Percentiles rank a stretch among this genome's conserved stretches.
These are phyloP conservation scores for Drosophila nigricruria DNA, from an alignment of 2,888 invertebrate genomes.

Conservation along the genomic window DNA sequence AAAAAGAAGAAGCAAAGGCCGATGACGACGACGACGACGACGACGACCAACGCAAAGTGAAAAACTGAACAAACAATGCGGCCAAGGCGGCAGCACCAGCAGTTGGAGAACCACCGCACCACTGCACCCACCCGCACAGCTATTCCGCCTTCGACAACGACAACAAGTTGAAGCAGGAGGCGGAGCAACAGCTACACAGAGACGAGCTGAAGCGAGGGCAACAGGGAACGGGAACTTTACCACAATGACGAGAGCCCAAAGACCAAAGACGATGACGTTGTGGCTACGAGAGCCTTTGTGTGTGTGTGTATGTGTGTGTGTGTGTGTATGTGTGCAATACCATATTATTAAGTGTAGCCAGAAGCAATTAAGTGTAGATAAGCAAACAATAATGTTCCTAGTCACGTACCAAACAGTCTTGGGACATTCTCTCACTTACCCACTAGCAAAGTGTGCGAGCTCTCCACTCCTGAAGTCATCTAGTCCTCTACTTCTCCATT, in stretches of 20 bases:
- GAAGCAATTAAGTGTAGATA: constrained; percentile 84
- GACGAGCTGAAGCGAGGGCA: constrained; percentile 3
- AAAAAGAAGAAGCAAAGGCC: constrained; percentile 19
- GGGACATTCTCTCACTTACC: constrained; percentile 73
- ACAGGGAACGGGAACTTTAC: constrained; percentile 31
- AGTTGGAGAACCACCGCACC: constrained; percentile 8
- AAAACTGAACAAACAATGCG: constrained; percentile 74
- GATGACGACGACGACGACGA: constrained; percentile 10
- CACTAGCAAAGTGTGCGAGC: constrained; percentile 1
- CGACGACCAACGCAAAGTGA: constrained; percentile 74
- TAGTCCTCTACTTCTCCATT: neutral
- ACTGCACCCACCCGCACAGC: neutral
- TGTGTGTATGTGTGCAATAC: constrained; percentile 49
- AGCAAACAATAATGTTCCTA: constrained; percentile 83
- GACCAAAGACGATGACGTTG: constrained; percentile 54
- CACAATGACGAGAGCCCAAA: constrained; percentile 45
- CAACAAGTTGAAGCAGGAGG: constrained; percentile 40
- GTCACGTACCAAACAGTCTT: constrained; percentile 75
- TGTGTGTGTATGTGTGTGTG: constrained; percentile 23
- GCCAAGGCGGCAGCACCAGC: constrained; percentile 51
- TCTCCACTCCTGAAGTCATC: neutral
- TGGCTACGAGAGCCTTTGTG: constrained; percentile 34
- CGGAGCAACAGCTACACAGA: constrained; percentile 1
- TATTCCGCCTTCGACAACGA: neutral
- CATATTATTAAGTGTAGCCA: constrained; percentile 84